Conservation (phyloP, 2,888 invertebrate genomes). For the Lycia hirtaria region DNA sequence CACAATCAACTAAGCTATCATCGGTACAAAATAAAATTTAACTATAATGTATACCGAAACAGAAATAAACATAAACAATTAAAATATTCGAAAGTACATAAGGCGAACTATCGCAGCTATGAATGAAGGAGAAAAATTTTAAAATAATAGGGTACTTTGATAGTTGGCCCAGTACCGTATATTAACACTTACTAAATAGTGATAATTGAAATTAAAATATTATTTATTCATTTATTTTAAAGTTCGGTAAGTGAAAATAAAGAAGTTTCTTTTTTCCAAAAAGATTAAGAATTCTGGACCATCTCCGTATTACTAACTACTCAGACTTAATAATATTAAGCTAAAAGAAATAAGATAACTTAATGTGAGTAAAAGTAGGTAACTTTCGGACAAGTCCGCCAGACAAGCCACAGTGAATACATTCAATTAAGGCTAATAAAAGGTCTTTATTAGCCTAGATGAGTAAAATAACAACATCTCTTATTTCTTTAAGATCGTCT, state of each 20-base stretch:
- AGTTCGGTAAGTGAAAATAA: not conserved
- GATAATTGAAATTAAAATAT: too few relatives aligned
- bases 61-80: too few relatives aligned
- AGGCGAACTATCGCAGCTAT: too few relatives aligned
- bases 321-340: not conserved
- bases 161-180: too few relatives aligned
- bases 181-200: too few relatives aligned
- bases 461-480: slow-evolving; percentile 3
- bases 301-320: not conserved
- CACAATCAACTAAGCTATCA: too few relatives aligned
- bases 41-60: too few relatives aligned
- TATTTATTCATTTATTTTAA: too few relatives aligned
- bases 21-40: too few relatives aligned
- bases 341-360: not conserved
- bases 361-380: not conserved
- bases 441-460: not conserved
- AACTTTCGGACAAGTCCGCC: not conserved
- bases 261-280: not conserved
- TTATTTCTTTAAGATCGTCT: slow-evolving; percentile 12
- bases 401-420: not conserved
- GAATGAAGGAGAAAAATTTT: too few relatives aligned
- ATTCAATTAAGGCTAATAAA: slow-evolving; percentile 5
- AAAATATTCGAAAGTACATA: too few relatives aligned
- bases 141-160: too few relatives aligned
- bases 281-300: not conserved